Evolutionary conservation across 2,797 vertebrate species (phyloP).

Genomic region (Platyrinchus mystaceus): DNA sequence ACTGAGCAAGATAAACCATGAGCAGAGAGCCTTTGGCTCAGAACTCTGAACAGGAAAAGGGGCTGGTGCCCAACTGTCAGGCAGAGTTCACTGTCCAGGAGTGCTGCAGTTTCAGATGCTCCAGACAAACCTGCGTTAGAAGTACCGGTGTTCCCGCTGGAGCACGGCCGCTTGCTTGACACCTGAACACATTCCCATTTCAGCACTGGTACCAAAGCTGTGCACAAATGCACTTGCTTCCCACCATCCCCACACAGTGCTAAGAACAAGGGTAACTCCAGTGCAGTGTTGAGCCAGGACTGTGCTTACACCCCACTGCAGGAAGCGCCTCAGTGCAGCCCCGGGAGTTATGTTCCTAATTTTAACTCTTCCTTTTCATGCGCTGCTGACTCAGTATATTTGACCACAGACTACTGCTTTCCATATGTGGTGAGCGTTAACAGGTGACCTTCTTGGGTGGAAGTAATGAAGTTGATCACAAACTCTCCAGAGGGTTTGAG

Average conservation of each 20-base stretch:
- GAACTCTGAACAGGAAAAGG: neutral
- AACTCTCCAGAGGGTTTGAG: neutral
- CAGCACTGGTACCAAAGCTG: neutral
- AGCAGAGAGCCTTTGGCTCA: neutral
- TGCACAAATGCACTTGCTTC: accelerated
- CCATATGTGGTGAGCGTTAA: neutral
- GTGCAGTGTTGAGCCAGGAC: accelerated
- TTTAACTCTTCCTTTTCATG: neutral
- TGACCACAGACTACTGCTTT: neutral
- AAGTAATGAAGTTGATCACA: neutral
- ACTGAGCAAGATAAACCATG: accelerated
- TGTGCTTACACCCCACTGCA: neutral
- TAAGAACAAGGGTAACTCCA: neutral
- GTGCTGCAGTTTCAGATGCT: neutral
- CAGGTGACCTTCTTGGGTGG: neutral
- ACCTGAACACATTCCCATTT: accelerated
- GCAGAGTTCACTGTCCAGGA: neutral
- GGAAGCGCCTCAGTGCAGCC: neutral
- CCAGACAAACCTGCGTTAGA: neutral
- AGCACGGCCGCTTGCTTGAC: accelerated
- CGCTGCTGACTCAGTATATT: neutral
- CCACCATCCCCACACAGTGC: accelerated
- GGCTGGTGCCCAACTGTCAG: neutral
- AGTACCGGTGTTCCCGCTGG: accelerated
- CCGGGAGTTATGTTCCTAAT: accelerated